Conservation (phyloP, 2,888 invertebrate species). For the Eustalomyia histrio region DNA sequence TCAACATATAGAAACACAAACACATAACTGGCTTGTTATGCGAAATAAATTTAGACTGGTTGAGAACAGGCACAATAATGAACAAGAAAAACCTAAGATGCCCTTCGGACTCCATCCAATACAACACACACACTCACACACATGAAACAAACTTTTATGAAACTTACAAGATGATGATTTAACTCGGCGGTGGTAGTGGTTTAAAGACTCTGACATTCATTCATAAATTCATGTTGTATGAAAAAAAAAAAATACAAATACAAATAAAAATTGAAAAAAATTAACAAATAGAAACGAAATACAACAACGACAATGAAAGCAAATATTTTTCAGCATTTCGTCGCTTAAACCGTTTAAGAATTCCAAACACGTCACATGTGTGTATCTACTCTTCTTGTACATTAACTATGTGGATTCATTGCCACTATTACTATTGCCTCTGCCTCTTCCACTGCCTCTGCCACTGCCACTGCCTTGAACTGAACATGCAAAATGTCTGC, state of each 20-base stretch:
- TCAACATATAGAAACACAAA: slow-evolving; percentile 46
- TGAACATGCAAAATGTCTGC: slow-evolving; percentile 55
- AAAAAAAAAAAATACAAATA: slow-evolving; percentile 34
- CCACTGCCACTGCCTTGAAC: slow-evolving; percentile 52
- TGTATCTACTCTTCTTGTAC: not conserved
- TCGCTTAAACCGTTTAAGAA: slow-evolving; percentile 59
- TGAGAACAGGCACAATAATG: slow-evolving; percentile 41
- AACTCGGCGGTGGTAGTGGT: slow-evolving; percentile 43
- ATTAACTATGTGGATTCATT: slow-evolving; percentile 51
- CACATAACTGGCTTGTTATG: slow-evolving; percentile 56
- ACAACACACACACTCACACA: not conserved
- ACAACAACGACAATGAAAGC: slow-evolving; percentile 49
- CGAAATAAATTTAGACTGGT: slow-evolving; percentile 62
- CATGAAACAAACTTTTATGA: slow-evolving; percentile 8
- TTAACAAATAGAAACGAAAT: slow-evolving; percentile 61
- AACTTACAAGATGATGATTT: slow-evolving; percentile 25
- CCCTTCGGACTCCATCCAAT: slow-evolving; percentile 57
- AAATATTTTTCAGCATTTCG: slow-evolving; percentile 36
- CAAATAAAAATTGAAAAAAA: slow-evolving; percentile 24
- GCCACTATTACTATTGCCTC: slow-evolving; percentile 45
- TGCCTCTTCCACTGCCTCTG: too few relatives aligned
- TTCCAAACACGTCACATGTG: slow-evolving; percentile 57
- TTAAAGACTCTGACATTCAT: slow-evolving; percentile 58
- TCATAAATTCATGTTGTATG: slow-evolving; percentile 62
- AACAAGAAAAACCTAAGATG: slow-evolving; percentile 39